Conservation (phyloP, 2,113 vertebrate genomes). For the Kryptolebias marmoratus region DNA sequence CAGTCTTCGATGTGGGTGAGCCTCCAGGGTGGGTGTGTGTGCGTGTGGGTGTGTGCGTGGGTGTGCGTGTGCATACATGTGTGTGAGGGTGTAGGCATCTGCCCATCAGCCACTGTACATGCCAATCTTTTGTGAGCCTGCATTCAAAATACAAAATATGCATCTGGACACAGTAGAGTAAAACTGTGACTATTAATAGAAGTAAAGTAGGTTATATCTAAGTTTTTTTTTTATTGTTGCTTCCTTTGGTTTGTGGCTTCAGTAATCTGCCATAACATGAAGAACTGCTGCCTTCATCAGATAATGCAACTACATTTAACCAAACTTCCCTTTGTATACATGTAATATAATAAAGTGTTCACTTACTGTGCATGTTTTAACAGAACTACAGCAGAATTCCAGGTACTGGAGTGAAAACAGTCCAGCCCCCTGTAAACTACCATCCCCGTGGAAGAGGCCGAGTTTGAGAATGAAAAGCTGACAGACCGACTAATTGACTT, state of each 20-base stretch:
- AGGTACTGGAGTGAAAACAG: too few species aligned
- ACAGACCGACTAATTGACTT: too few species aligned
- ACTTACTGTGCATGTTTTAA: too few species aligned
- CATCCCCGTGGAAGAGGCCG: too few species aligned
- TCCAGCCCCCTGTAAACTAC: too few species aligned
- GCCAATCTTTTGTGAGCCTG: not conserved
- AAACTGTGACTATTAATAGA: not conserved
- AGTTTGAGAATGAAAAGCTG: too few species aligned
- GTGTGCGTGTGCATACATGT: constrained; percentile 8
- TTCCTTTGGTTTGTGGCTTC: not conserved
- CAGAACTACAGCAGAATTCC: too few species aligned
- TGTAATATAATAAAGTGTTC: too few species aligned
- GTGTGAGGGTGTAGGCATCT: not conserved
- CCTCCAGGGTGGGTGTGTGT: constrained; percentile 18
- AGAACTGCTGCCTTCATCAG: not conserved
- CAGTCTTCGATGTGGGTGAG: constrained; percentile 43
- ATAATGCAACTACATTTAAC: not conserved
- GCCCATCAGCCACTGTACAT: constrained; percentile 1
- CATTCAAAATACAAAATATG: not conserved
- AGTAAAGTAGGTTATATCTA: not conserved
- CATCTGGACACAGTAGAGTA: not conserved
- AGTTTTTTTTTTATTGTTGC: not conserved
- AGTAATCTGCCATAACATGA: not conserved
- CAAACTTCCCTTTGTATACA: too few species aligned
- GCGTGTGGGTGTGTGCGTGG: not conserved